Percentiles rank a stretch among this genome's conserved stretches.
Conservation (phyloP, 2,888 invertebrate species). For the Malthinus seriepunctatus region DNA sequence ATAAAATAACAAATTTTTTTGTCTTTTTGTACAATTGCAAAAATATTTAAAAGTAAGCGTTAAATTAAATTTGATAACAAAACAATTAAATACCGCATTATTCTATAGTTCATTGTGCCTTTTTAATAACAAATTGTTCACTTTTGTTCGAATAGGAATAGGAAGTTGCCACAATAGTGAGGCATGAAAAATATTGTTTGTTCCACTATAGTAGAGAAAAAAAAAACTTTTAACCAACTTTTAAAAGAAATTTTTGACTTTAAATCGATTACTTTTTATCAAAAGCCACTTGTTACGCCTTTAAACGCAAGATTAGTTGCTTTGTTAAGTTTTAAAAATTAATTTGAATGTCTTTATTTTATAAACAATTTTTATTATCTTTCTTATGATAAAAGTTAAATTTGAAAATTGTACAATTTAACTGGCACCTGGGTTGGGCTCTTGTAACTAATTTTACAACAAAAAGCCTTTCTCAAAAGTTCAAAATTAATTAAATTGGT, state of each 20-base stretch:
- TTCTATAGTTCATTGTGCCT: conserved; percentile 10
- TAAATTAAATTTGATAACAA: conserved; percentile 3
- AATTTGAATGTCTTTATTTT: conserved; percentile 11
- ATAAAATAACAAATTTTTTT: too few species aligned
- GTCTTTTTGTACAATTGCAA: too few species aligned
- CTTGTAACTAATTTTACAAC: too few species aligned
- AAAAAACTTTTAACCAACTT: conserved; percentile 1
- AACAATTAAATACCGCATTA: neutral
- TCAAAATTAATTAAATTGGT: too few species aligned
- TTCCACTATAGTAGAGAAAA: neutral
- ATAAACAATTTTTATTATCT: neutral
- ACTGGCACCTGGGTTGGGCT: too few species aligned
- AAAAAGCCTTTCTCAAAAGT: too few species aligned
- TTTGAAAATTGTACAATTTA: too few species aligned
- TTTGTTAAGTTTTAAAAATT: conserved; percentile 11
- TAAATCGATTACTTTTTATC: conserved; percentile 15
- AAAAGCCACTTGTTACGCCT: conserved; percentile 9
- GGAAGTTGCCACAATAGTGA: conserved; percentile 5
- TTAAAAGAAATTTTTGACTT: conserved; percentile 4
- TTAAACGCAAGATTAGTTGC: conserved; percentile 14
- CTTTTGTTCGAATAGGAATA: conserved; percentile 8
- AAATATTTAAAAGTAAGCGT: neutral
- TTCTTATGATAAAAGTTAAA: too few species aligned
- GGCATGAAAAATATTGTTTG: conserved; percentile 10
- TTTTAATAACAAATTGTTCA: conserved; percentile 5